Base-by-base conservation (phyloP, 2,113 vertebrate species). In the Brienomyrus longianalis region DNA sequence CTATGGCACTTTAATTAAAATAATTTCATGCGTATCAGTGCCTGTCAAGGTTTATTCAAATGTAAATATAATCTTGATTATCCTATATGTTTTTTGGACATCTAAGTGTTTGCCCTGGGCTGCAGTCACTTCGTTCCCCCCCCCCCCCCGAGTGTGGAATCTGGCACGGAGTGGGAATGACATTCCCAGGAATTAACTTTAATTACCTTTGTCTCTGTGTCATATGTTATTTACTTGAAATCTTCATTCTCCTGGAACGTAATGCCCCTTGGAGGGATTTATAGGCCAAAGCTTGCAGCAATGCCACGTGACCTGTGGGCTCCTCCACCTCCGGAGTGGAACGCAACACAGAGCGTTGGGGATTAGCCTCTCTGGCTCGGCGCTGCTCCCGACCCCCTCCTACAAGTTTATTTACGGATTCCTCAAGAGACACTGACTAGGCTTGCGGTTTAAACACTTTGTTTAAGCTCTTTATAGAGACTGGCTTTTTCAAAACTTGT, bases 151-250 rank as follows among this genome's bases (percentile, higher is more conserved):
- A 91, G 91, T 92, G 92, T 92, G 80, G 50, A 90, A 52, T 85
- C 91, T 89, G 9, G 2, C 80, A 45, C 85, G 84, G 86, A 92
- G 90, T 23, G 62, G 56, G 87, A 87, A 70, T 86, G 87, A 84
- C 62, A 27, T 90, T 90, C 70, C 50, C 23, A 48, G 47, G 86
- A 62, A 45, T 66, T 39, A 35, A 56, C 80, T 48, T 45, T 84
- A 45, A 84, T 48, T 39, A 31, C 54, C 90, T 90, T 93, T 93
- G 89, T 94, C 92, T 91, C 90, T 74, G 88, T 83, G 88, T 91
- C 88, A 92, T 66, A 90, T 91, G 83, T 84, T 88, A 89, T 93
- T 94, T 95, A 88, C 92, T 92, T 94, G 93, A 93, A 92, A 91
- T 90, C 91, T 88, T 89, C 90, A 88, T 92, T 92, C 90, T 89